Conservation (phyloP, 2,888 invertebrate species). For the Eustalomyia histrio region DNA sequence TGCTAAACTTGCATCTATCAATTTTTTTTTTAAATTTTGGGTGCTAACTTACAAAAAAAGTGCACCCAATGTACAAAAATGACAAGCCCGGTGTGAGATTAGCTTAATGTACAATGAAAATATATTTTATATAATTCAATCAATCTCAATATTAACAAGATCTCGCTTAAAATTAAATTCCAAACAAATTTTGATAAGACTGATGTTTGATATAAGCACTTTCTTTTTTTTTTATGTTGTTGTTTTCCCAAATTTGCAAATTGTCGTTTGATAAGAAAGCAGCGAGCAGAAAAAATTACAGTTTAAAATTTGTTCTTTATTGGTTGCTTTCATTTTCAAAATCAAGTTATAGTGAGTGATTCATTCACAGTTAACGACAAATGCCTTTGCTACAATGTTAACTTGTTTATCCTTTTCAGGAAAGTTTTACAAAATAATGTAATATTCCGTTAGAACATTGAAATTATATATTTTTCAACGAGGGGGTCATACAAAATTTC, state of each 20-base stretch:
- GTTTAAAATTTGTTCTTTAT: neutral
- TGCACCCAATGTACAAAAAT: no score
- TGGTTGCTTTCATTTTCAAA: neutral
- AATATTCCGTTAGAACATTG: neutral
- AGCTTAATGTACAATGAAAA: no score
- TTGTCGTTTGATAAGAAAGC: conserved; percentile 49
- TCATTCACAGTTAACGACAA: neutral
- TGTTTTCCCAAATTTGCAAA: conserved; percentile 44
- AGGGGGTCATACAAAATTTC: neutral
- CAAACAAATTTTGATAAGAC: conserved; percentile 38
- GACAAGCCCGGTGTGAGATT: no score
- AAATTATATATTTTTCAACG: neutral
- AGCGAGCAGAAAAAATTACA: conserved; percentile 57
- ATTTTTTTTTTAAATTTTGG: no score
- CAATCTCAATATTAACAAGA: no score
- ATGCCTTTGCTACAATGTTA: neutral
- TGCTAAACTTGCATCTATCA: no score
- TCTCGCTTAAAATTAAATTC: no score
- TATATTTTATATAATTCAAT: no score
- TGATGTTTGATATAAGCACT: conserved; percentile 40
- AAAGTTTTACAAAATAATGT: neutral
- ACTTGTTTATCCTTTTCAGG: neutral
- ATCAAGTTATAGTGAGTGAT: neutral
- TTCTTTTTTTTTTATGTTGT: conserved; percentile 45
- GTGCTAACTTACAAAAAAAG: no score